These are phyloP conservation scores for Glomeris maerens DNA, from an alignment of 1,140 invertebrate species.

Conservation along the genomic window DNA sequence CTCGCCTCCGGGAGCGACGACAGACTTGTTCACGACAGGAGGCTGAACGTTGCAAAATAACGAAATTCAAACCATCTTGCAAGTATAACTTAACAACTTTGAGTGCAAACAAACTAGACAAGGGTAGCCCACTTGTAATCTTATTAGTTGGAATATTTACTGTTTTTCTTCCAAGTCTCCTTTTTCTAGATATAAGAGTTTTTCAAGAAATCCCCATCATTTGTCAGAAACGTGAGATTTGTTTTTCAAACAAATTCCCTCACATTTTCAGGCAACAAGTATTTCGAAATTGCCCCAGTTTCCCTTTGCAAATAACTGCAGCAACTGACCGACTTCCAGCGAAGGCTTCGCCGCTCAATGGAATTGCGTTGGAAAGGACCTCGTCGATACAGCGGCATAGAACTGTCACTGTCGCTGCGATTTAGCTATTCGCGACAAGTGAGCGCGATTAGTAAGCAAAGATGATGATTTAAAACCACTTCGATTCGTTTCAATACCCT, in stretches of 20 bases:
- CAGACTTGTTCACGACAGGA: not conserved
- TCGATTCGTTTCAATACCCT: too few species aligned
- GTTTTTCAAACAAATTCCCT: too few species aligned
- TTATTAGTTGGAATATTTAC: not conserved
- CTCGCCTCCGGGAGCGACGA: too few species aligned
- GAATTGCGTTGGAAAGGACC: slow-evolving; percentile 79
- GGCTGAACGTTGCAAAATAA: not conserved
- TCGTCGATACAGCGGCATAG: slow-evolving; percentile 76
- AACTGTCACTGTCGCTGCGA: slow-evolving; percentile 89
- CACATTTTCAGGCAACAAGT: too few species aligned
- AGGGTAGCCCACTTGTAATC: slow-evolving; percentile 4
- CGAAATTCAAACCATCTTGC: not conserved
- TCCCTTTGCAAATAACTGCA: too few species aligned
- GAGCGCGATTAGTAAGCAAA: too few species aligned
- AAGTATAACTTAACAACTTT: not conserved
- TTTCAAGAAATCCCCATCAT: not conserved
- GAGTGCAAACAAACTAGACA: slow-evolving; percentile 10
- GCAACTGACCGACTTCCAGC: slow-evolving; percentile 43
- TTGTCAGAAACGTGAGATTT: not conserved
- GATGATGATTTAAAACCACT: too few species aligned
- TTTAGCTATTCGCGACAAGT: slow-evolving; percentile 46
- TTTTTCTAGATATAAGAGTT: not conserved
- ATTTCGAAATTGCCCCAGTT: too few species aligned
- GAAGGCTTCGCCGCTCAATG: slow-evolving; percentile 67
- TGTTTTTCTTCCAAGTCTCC: not conserved